Evolutionary conservation across 2,113 vertebrate species (phyloP).

Genomic region (Macroglossus sobrinus): DNA sequence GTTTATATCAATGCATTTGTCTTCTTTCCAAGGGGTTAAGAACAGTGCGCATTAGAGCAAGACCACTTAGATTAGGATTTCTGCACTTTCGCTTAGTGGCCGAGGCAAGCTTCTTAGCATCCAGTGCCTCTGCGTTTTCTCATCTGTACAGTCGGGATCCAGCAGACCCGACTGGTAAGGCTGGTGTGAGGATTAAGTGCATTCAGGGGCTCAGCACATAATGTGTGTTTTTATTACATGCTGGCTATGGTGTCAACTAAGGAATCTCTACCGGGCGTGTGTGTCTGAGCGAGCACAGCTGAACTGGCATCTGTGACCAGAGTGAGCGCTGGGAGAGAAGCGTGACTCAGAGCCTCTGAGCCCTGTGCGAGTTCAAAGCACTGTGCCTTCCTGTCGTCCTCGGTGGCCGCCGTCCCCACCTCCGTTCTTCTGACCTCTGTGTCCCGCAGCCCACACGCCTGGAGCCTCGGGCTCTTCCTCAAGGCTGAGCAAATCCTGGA

Average conservation of each 20-base stretch:
- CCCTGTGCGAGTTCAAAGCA: not conserved
- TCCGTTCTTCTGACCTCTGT: not conserved
- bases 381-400: not conserved
- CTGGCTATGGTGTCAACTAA: not conserved
- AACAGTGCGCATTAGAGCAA: not conserved
- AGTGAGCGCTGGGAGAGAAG: not conserved
- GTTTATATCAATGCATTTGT: not conserved
- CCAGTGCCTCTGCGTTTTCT: not conserved
- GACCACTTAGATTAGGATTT: not conserved
- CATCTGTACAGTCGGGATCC: too few species aligned
- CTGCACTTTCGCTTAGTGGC: not conserved
- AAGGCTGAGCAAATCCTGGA: not conserved
- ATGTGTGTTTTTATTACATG: not conserved
- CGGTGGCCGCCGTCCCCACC: accelerated
- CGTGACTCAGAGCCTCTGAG: not conserved
- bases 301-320: not conserved
- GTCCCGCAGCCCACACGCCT: not conserved
- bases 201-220: not conserved
- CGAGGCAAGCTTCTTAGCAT: not conserved
- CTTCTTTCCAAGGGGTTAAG: not conserved
- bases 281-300: not conserved
- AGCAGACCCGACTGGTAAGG: not conserved
- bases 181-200: not conserved
- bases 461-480: not conserved
- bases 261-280: not conserved